Evolutionary conservation across 1,140 invertebrate genomes (phyloP), one percentile per base, ranked within the genome.

Genomic region (Mylabris phalerata): DNA sequence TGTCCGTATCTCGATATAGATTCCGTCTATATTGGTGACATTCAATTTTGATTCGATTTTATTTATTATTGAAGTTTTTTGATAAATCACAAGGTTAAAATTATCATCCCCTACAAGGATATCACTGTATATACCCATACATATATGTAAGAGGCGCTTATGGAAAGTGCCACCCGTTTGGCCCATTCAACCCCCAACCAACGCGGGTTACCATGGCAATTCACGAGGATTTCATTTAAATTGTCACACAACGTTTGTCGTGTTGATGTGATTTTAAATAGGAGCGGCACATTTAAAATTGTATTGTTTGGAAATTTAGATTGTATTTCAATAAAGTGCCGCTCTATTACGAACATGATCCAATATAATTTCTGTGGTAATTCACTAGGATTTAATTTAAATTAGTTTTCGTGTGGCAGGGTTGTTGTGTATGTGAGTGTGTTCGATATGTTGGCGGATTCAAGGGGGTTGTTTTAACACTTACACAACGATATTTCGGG

Each of bases 361-460:
- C 41, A 42, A 9, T 6, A 10, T 40, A 19, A 42, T 42, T 56
- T 50, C 60, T 66, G 63, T 66, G 67, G 69, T 71, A 71, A 71
- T 71, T 71, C 69, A 65, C 64, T 66, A 67, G 69, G 69, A 71
- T 71, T 71, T 71, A 71, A 71, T 71, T 71, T 71, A 71, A 71
- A 71, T 71, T 71, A 71, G 69, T 71, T 71, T 71, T 68, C 69
- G 68, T 19, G 19, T 61, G 67, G 67, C 61, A 48, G 63, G 61
- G 66, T 63, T 61, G 67, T 59, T 66, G 67, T 60, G 64, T 61
- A 59, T 54, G 32, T 19, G 32, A 5, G 32, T 45, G 52, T 57
- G 61, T 58, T 56, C 57, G 55, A 60, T 60, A 57, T 55, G 56
- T 60, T 41, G 56, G 42, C 32, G 54, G 55, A 61, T 52, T 42